Conservation (phyloP, 1,140 invertebrate genomes). For the Manduca sexta region DNA sequence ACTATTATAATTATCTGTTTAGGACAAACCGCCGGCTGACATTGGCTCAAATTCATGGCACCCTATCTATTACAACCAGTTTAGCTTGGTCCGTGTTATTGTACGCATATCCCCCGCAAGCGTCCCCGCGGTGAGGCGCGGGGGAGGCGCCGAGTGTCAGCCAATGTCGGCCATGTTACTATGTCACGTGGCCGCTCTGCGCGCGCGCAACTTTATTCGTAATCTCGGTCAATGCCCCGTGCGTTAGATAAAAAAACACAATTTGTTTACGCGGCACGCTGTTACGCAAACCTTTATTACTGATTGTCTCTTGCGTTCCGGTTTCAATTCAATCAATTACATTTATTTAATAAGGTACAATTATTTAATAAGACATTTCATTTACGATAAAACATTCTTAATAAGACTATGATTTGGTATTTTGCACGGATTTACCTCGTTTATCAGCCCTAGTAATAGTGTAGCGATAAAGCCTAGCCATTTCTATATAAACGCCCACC, state of each 20-base stretch:
- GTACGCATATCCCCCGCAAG: neutral
- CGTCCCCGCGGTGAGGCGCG: neutral
- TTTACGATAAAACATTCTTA: too few species aligned
- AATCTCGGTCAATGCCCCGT: constrained; percentile 70
- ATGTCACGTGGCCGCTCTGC: constrained; percentile 67
- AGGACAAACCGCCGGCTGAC: constrained; percentile 35
- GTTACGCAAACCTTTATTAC: constrained; percentile 59
- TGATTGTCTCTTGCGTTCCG: constrained; percentile 41
- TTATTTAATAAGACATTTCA: too few species aligned
- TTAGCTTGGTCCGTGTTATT: constrained; percentile 5
- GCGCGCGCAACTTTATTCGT: constrained; percentile 64
- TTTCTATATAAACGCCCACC: neutral
- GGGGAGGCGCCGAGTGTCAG: constrained; percentile 15
- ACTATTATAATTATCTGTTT: constrained; percentile 34
- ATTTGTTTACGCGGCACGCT: constrained; percentile 55
- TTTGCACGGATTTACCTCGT: too few species aligned
- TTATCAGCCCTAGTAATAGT: too few species aligned
- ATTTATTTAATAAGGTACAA: too few species aligned
- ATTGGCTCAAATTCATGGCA: constrained; percentile 46
- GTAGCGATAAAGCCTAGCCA: too few species aligned
- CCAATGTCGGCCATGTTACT: constrained; percentile 35
- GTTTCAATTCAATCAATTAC: constrained; percentile 9
- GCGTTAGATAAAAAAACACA: constrained; percentile 66
- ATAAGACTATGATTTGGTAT: too few species aligned
- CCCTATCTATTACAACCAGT: constrained; percentile 26